These are phyloP conservation scores for Chroicocephalus ridibundus DNA, from an alignment of 2,113 vertebrate species.

Conservation along the genomic window DNA sequence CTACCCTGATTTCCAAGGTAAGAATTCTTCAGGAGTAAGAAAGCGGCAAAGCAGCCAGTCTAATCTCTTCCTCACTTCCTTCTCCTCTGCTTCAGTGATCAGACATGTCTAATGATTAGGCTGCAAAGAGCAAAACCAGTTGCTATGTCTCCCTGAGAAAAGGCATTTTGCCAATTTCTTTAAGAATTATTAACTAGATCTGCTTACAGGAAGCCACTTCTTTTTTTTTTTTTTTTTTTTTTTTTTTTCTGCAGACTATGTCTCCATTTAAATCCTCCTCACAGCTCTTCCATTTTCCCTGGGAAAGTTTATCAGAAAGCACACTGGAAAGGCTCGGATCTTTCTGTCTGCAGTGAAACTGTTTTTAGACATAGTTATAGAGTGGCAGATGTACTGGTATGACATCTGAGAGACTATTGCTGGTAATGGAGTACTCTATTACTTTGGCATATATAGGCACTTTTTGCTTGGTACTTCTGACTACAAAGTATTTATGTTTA, in stretches of 20 bases:
- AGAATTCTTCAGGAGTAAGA: not conserved
- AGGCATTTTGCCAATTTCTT: slow-evolving; percentile 3
- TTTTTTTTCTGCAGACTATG: not conserved
- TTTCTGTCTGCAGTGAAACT: not conserved
- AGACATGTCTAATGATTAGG: not conserved
- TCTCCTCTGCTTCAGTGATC: slow-evolving; percentile 42
- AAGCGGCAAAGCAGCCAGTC: not conserved
- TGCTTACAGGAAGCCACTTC: not conserved
- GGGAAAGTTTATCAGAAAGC: slow-evolving; percentile 22
- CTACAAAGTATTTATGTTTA: slow-evolving; percentile 7
- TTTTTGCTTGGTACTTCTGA: not conserved
- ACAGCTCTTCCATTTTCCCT: slow-evolving; percentile 31
- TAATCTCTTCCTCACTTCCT: slow-evolving; percentile 52
- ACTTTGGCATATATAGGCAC: not conserved
- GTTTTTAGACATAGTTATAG: not conserved
- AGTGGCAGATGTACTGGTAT: not conserved
- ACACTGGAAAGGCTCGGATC: not conserved
- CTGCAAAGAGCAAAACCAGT: not conserved
- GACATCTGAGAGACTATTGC: not conserved
- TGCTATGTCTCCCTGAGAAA: slow-evolving; percentile 7
- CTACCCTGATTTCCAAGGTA: not conserved
- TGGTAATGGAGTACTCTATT: not conserved
- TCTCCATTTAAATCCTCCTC: not conserved
- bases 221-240: not conserved
- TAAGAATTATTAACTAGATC: not conserved